Base-by-base conservation (phyloP, 2,888 invertebrate species). In the Pycnomerus fuliginosus region DNA sequence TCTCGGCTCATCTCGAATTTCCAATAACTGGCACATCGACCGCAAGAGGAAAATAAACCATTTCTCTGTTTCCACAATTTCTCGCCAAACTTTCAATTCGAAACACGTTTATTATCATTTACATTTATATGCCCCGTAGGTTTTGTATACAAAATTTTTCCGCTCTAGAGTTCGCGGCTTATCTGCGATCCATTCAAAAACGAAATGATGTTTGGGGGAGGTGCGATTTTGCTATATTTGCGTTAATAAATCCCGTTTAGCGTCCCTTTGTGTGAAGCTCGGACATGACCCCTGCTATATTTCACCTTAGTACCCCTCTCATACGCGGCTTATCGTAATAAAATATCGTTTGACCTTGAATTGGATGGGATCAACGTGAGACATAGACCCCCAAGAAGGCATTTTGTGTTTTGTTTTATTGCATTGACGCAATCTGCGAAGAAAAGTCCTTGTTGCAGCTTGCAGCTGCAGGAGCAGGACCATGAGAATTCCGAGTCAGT, bases 201-300 rank as follows among this genome's bases (percentile, higher is more conserved):
- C n/a, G n/a, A n/a, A n/a, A n/a, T n/a, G n/a, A n/a, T n/a, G n/a
- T n/a, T n/a, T n/a, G n/a, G n/a, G n/a, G n/a, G n/a, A n/a, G n/a
- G n/a, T n/a, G n/a, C n/a, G n/a, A n/a, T n/a, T n/a, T n/a, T n/a
- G n/a, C n/a, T n/a, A n/a, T n/a, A n/a, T n/a, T n/a, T n/a, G n/a
- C n/a, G 28, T 58, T 59, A 60, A 65, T 65, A 65, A 65, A 65
- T 65, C 62, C 57, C 52, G 46, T 58, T 61, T 62, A 62, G 57
- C 50, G 55, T 52, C 54, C 61, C 58, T 58, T 38, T 45, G 60
- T 51, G 58, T 45, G 52, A 59, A 55, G 46, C 57, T 61, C 47
- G 43, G 53, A 49, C 53, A 49, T 44, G 50, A 50, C 50, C 59
- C 56, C 47, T 46, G 47, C 53, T 44, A 58, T 61, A 62, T 53